Evolutionary conservation across 2,888 invertebrate genomes (phyloP).

Genomic region (Gisinianus flammeolus): DNA sequence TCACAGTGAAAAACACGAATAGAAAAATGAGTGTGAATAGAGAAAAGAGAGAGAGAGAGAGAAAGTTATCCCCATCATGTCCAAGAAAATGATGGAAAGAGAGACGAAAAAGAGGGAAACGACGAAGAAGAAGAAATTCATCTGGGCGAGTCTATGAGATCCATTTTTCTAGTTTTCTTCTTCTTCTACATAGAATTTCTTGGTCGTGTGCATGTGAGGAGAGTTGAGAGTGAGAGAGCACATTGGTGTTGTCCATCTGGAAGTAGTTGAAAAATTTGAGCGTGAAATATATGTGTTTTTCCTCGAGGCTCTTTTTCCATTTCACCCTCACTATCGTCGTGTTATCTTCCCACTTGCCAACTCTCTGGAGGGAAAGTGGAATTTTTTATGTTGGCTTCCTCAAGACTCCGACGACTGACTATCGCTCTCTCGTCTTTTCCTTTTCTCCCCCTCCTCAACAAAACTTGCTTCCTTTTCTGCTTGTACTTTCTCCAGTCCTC

Average conservation of each 20-base stretch:
- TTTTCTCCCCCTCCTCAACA: not conserved
- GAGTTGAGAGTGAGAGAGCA: not conserved
- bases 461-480: not conserved
- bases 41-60: not conserved
- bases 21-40: not conserved
- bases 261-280: conserved; percentile 38
- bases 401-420: conserved; percentile 16
- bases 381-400: conserved; percentile 41
- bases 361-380: conserved; percentile 47
- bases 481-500: not conserved
- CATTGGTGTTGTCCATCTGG: conserved; percentile 29
- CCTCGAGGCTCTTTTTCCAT: conserved; percentile 38
- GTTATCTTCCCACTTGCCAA: conserved; percentile 48
- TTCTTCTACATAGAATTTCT: not conserved
- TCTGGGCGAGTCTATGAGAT: conserved; percentile 10
- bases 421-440: conserved; percentile 22
- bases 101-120: conserved; percentile 6
- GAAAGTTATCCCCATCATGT: conserved; percentile 37
- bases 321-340: conserved; percentile 42
- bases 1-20: not conserved
- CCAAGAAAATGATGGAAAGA: conserved; percentile 37
- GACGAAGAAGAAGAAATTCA: conserved; percentile 31
- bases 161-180: conserved; percentile 12
- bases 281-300: conserved; percentile 41
- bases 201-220: not conserved